Evolutionary conservation across 2,797 vertebrate genomes (phyloP).

Genomic region (Rhodeus uyekii): DNA sequence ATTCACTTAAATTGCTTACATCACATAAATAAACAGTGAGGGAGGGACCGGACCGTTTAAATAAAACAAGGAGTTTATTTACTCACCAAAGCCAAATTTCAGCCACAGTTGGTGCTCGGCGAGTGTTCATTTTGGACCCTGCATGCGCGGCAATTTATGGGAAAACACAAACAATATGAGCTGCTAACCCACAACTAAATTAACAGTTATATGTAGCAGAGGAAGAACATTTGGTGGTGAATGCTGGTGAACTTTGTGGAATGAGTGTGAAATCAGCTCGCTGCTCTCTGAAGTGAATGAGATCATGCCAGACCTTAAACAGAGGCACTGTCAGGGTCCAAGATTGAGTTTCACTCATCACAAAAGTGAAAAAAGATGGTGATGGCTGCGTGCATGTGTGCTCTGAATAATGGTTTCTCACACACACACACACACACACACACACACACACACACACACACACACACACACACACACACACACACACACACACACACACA

Average conservation of each 20-base stretch:
- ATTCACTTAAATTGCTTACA: background rate
- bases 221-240: background rate
- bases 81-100: background rate
- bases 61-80: background rate
- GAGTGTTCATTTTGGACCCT: background rate
- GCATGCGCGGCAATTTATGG: background rate
- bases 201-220: background rate
- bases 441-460: conserved; percentile 18
- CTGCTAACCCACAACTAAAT: background rate
- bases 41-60: background rate
- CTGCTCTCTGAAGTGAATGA: conserved; percentile 39
- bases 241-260: background rate
- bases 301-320: conserved; percentile 50
- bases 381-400: conserved; percentile 35
- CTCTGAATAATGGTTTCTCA: conserved; percentile 29
- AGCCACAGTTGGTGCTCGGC: background rate
- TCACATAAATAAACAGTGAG: background rate
- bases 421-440: conserved; percentile 15
- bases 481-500: conserved; percentile 22
- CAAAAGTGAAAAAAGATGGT: conserved; percentile 50
- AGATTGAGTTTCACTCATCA: conserved; percentile 57
- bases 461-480: conserved; percentile 25
- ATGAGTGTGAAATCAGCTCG: conserved; percentile 38
- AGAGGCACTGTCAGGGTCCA: conserved; percentile 40
- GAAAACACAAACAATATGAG: background rate